These are phyloP conservation scores for Rhagonycha lutea DNA, from an alignment of 2,888 invertebrate genomes.

Conservation along the genomic window DNA sequence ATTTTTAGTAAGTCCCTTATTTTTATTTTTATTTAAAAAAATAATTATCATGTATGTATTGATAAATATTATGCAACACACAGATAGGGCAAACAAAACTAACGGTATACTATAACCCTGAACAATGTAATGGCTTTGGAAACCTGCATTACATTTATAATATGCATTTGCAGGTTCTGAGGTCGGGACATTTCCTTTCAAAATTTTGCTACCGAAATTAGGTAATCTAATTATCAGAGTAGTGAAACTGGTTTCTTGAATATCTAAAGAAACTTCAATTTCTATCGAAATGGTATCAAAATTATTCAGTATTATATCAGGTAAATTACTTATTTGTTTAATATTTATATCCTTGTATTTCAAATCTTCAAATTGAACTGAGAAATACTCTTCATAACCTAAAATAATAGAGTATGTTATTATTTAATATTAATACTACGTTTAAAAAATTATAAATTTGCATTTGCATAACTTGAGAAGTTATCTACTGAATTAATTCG, in stretches of 20 bases:
- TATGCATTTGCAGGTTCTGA: not conserved
- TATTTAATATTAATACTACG: too few relatives aligned
- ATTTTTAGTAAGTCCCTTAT: not conserved
- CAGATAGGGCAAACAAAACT: not conserved
- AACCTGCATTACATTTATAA: not conserved
- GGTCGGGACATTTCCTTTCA: not conserved
- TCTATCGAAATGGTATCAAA: constrained; percentile 7
- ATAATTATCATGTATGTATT: not conserved
- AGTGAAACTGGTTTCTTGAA: constrained; percentile 1
- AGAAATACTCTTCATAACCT: constrained; percentile 17
- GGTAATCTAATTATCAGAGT: constrained; percentile 7
- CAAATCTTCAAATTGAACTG: not conserved
- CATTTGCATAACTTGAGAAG: too few relatives aligned
- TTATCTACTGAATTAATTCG: too few relatives aligned
- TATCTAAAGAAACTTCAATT: constrained; percentile 7
- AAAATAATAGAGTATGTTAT: not conserved
- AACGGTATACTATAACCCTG: not conserved
- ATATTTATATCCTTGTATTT: not conserved
- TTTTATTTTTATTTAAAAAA: not conserved
- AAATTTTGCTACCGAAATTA: not conserved
- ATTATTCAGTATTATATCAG: not conserved
- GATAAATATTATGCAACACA: not conserved
- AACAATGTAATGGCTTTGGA: not conserved
- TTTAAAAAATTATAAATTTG: too few relatives aligned
- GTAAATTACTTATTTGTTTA: not conserved